phyloP scores from a whole-genome alignment of 2,797 vertebrate genomes.

The Sebastes steindachneri region DNA sequence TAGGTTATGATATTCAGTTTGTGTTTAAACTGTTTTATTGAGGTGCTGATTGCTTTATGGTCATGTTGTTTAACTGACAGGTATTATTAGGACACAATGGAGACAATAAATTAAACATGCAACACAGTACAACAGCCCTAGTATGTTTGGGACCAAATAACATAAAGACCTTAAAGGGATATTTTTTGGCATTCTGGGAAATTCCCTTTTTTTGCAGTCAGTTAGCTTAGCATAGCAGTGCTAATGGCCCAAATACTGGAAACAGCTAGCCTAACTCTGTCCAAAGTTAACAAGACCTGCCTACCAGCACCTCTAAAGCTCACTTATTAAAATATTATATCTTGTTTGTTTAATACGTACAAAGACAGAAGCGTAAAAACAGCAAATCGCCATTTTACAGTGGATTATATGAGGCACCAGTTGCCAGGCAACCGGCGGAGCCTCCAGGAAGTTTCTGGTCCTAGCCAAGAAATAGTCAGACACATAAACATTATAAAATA shows the following conservation, averaged over 20 bases:
- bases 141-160: too few relatives aligned
- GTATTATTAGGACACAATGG: neutral
- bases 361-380: neutral
- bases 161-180: neutral
- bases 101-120: neutral
- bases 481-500: neutral
- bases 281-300: rapidly evolving
- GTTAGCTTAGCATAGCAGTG: neutral
- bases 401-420: neutral
- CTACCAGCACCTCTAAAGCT: neutral
- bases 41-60: neutral
- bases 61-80: neutral
- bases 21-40: neutral
- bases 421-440: neutral
- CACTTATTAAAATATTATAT: neutral
- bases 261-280: neutral
- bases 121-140: rapidly evolving
- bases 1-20: neutral
- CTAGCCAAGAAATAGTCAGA: neutral
- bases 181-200: neutral
- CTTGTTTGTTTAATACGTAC: neutral
- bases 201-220: neutral
- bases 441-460: neutral
- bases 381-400: rapidly evolving
- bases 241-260: neutral